Evolutionary conservation across 2,113 vertebrate genomes (phyloP), one percentile per base, ranked within the genome.

Genomic region (Myrmophylax atrothorax): DNA sequence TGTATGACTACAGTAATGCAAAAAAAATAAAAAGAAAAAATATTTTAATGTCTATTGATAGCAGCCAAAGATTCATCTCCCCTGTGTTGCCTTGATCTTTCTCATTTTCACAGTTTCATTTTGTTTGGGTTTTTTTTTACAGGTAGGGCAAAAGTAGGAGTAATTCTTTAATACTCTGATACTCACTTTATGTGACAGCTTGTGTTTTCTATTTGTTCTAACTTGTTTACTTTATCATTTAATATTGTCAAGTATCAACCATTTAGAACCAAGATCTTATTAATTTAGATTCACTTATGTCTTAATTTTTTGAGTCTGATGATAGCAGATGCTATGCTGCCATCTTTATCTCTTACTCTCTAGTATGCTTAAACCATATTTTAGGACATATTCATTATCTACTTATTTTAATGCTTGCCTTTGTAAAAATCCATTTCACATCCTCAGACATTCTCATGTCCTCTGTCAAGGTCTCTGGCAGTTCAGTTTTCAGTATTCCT

Each of bases 401-500:
- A 69, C 47, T 80, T 69, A 59, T 90, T 91, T 94, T 87, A 94
- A 66, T 80, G 24, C 33, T 84, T 40, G 56, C 16, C 72, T 93
- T 87, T 77, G 29, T 74, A 60, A 77, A 93, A 93, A 63, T 38
- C 40, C 77, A 5, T 79, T 92, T 91, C 52, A 94, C 59, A 58
- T 84, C 74, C 64, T 94, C 52, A 87, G 74, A 84, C 40, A 56
- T 74, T 94, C 74, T 90, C 68, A 66, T 78, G 62, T 92, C 64
- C 58, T 84, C 50, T 90, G 66, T 80, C 83, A 96, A 96, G 86
- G 74, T 72, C 53, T 96, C 60, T 20, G 6, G 49, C 88, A 59
- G 40, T 87, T 94, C 40, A 35, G 40, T 86, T 93, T 93, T 90
- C 53, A 73, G 70, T 84, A 75, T 73, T 84, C 63, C 88, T 89